Percentiles rank a stretch among this genome's conserved stretches.
phyloP scores from a whole-genome alignment of 2,888 invertebrate genomes.

The Biston betularia region DNA sequence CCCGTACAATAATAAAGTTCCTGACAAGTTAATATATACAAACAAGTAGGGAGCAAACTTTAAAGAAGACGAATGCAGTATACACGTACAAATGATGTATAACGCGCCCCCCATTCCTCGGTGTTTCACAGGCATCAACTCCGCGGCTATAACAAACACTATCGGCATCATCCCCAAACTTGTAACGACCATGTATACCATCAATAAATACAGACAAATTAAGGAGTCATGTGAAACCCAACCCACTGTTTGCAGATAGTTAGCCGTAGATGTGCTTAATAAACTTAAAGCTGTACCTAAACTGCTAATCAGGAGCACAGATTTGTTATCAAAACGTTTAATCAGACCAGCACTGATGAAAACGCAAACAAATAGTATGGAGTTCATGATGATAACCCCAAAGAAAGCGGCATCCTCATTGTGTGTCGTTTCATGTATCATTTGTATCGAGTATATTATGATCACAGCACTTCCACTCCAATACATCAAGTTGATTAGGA shows the following conservation, averaged over 20 bases:
- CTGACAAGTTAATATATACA: conserved; percentile 24
- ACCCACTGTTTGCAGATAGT: conserved; percentile 27
- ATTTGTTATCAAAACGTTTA: conserved; percentile 16
- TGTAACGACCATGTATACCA: conserved; percentile 20
- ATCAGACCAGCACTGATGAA: conserved; percentile 5
- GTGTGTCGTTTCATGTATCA: conserved; percentile 18
- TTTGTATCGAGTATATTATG: conserved; percentile 26
- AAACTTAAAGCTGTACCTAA: background rate
- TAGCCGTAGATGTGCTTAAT: conserved; percentile 4
- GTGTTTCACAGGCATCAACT: conserved; percentile 42
- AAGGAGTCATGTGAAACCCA: conserved; percentile 28
- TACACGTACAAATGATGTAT: conserved; percentile 32
- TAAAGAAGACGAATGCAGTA: conserved; percentile 32
- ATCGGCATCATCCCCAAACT: conserved; percentile 29
- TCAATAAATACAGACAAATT: conserved; percentile 27
- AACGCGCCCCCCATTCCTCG: conserved; percentile 36
- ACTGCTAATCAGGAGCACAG: conserved; percentile 15
- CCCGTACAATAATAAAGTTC: conserved; percentile 35
- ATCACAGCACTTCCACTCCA: conserved; percentile 29
- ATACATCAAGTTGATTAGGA: conserved; percentile 21
- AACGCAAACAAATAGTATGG: conserved; percentile 8
- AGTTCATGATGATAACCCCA: conserved; percentile 17
- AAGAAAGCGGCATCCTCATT: conserved; percentile 18
- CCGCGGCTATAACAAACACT: conserved; percentile 30
- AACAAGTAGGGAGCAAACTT: conserved; percentile 38